Evolutionary conservation across 1,140 invertebrate species (phyloP), one percentile per base, ranked within the genome.

Genomic region (Lasioglossum baleicum): DNA sequence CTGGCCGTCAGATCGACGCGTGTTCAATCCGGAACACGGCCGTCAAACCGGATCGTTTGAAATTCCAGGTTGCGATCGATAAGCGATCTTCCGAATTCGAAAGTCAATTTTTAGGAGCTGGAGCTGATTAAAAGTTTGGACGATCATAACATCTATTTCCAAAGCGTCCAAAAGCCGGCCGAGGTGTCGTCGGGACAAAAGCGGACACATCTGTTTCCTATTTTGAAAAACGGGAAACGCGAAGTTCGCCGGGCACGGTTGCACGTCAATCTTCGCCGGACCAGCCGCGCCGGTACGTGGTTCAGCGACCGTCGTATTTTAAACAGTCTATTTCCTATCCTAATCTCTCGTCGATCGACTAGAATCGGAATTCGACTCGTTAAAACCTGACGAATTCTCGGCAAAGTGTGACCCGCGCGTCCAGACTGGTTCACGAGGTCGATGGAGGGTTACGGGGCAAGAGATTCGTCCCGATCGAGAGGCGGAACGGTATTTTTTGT

Each of bases 321-420:
- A 22, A 67, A 56, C 22, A 67, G 17, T 22, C 26, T 67, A 75
- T 67, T 75, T 67, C 56, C 48, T 58, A 26, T 42, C 10, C 48
- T 40, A 13, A 64, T 64, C 26, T 26, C 1, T 20, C 10, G 67
- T 56, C 22, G 6, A 22, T n/a, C 51, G 51, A 20, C 44, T 11
- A 13, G 44, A 13, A 48, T 48, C 10, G 44, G 44, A 48, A 48
- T 48, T 48, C 44, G 44, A 11, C 44, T 48, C 44, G 13, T 48
- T 48, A 48, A 48, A 0, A 13, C 44, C 5, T 35, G 1, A 13
- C 44, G 44, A 48, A 11, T 48, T 48, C 44, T 13, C 2, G 10
- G 10, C 0, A 13, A 48, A 0, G 13, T 48, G 11, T 13, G 13
- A 11, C 44, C 10, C 10, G 2, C 44, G 2, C 10, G 2, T 11